Base-by-base conservation (phyloP, 2,888 invertebrate species). In the Cryptus armator region DNA sequence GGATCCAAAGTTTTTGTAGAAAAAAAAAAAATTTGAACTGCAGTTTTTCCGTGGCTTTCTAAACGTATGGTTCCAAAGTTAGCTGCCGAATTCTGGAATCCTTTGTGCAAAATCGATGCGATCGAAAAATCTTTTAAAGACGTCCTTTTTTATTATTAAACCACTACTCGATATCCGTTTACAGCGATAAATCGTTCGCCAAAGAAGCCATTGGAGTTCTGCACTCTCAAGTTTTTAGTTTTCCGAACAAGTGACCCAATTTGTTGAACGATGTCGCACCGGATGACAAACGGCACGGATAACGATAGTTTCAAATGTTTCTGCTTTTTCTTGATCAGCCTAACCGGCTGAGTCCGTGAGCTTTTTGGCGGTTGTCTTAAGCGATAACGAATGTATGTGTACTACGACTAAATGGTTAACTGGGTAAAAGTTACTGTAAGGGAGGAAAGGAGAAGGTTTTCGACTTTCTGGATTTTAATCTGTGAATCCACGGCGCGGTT, bases 401-500 rank as follows among this genome's bases (percentile, higher is more conserved):
- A 51, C 70, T 76, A 68, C 48, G 72, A 66, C 51, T 29, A 67
- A 71, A 84, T 24, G 70, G 56, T 74, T 43, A 64, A 12, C 46
- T 48, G 78, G 37, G 44, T 62, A 66, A 64, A 81, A 79, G 56
- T 56, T 77, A 32, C 68, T 76, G 71, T 59, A 32, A 51, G 44
- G 67, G 62, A 46, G 68, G 37, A 37, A 37, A 9, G 37, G 6
- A 37, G 37, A 7, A 37, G 67, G 14, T 59, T 24, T 16, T 67
- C 67, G 72, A 81, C 72, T 83, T 78, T 74, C 79, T 24, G 81
- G 77, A 86, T 86, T 85, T 85, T 86, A 86, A 87, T 86, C 86
- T 76, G 71, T 48, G 71, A 74, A 77, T 81, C 74, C 59, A 72
- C 71, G 70, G 59, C 62, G 71, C 51, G 37, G 43, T 29, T n/a